A percentile compares a stretch with the other conserved stretches of the same genome.
These are phyloP conservation scores for Autographa pulchrina DNA, from an alignment of 2,888 invertebrate species.

Conservation along the genomic window DNA sequence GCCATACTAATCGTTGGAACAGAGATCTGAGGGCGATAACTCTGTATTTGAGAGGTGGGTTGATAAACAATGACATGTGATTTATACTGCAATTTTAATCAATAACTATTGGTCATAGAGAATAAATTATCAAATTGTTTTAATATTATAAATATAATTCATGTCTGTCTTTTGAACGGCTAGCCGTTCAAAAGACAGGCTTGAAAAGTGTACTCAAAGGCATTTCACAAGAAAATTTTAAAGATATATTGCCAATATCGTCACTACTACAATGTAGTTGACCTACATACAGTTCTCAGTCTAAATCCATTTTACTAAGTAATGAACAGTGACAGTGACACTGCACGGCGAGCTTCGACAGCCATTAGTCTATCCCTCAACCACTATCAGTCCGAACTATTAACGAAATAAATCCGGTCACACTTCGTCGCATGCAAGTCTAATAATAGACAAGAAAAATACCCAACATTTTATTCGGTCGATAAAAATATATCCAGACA, in stretches of 20 bases:
- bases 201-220: no score
- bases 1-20: neutral
- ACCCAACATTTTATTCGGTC: slow-evolving; percentile 69
- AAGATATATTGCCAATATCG: neutral
- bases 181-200: no score
- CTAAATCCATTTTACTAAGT: slow-evolving; percentile 10
- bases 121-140: no score
- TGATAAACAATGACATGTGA: neutral
- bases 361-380: neutral
- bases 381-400: slow-evolving; percentile 25
- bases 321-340: slow-evolving; percentile 33
- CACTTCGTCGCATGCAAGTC: slow-evolving; percentile 63
- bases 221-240: no score
- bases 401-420: slow-evolving; percentile 59
- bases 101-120: no score
- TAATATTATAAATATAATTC: no score
- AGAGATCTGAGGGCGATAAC: neutral
- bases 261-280: neutral
- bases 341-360: slow-evolving; percentile 6
- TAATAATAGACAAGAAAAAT: slow-evolving; percentile 72
- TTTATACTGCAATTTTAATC: neutral
- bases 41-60: neutral
- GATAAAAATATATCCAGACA: slow-evolving; percentile 78
- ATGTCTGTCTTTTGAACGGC: no score
- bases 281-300: neutral